Percentiles rank a stretch among this genome's conserved stretches.
Conservation (phyloP, 2,888 invertebrate genomes). For the Pandemis heparana region DNA sequence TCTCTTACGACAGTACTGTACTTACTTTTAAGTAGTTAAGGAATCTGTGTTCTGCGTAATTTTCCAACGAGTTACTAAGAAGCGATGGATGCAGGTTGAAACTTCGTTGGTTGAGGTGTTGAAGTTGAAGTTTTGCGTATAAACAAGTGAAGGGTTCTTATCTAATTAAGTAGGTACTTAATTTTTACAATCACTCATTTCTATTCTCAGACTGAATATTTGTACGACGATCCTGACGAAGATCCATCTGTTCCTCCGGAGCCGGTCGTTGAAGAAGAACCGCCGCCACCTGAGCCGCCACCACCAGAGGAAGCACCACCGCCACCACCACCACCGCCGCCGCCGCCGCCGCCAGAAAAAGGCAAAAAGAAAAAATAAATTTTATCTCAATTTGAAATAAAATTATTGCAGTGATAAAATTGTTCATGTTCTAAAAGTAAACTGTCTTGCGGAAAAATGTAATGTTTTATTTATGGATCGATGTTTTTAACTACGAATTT, state of each 20-base stretch:
- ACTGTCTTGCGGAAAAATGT: not conserved
- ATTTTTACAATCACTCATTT: not conserved
- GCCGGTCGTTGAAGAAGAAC: constrained; percentile 50
- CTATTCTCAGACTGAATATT: constrained; percentile 64
- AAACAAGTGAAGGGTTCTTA: no score
- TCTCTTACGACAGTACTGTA: no score
- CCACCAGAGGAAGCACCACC: constrained; percentile 48
- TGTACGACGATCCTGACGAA: constrained; percentile 72
- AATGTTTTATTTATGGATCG: no score
- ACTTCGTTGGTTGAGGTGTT: no score
- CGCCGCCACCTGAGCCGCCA: constrained; percentile 46
- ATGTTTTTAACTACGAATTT: no score
- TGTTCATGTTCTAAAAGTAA: not conserved
- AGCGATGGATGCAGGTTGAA: no score
- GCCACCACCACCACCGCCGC: constrained; percentile 43
- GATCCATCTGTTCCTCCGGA: constrained; percentile 73
- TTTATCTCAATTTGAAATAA: not conserved
- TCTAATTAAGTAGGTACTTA: not conserved
- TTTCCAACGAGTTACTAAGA: no score
- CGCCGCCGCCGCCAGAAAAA: constrained; percentile 45
- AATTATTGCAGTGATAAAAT: not conserved
- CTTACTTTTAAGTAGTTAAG: no score
- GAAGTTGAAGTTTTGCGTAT: no score
- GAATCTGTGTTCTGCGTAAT: no score
- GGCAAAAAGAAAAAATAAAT: constrained; percentile 48